phyloP scores from a whole-genome alignment of 2,113 vertebrate genomes.

The Lasiurus borealis region DNA sequence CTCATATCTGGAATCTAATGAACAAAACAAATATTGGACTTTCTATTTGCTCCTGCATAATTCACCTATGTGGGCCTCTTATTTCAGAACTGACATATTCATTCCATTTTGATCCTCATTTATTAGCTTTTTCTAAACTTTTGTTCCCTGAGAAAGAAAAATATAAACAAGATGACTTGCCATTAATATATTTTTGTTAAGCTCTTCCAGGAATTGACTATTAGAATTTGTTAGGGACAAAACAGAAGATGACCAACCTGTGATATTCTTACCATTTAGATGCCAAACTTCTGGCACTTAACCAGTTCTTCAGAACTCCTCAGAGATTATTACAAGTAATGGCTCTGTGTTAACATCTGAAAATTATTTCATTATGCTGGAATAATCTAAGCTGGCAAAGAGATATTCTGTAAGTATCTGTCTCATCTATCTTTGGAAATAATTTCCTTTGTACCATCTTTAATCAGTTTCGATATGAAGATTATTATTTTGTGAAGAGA shows the following conservation, averaged over 20 bases:
- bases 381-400: background rate
- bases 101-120: background rate
- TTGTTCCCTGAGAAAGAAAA: background rate
- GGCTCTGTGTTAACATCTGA: background rate
- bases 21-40: background rate
- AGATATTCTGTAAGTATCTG: background rate
- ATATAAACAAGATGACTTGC: background rate
- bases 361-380: background rate
- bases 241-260: background rate
- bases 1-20: too few species aligned
- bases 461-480: background rate
- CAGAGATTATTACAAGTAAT: background rate
- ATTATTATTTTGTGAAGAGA: background rate
- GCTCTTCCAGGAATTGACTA: background rate
- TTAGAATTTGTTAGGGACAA: background rate
- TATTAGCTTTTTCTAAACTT: conserved; percentile 8
- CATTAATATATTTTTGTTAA: background rate
- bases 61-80: background rate
- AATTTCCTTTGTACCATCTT: background rate
- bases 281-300: background rate
- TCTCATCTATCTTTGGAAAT: background rate
- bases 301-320: background rate
- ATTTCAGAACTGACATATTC: background rate
- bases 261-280: background rate
- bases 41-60: background rate